These are phyloP conservation scores for Acronicta alni DNA, from an alignment of 2,888 invertebrate genomes.

Conservation along the genomic window DNA sequence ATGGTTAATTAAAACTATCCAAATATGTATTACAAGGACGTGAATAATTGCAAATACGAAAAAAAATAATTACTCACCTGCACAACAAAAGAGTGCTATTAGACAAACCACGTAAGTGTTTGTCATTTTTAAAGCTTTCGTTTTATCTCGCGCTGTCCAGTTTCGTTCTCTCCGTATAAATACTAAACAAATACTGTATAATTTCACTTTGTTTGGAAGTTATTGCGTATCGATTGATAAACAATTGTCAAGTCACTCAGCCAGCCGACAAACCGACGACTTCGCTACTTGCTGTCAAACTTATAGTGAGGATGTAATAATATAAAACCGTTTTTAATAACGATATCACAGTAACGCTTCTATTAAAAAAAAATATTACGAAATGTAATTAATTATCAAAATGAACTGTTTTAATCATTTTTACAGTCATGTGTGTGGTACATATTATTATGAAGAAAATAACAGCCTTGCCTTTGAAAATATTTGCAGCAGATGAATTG, in stretches of 20 bases:
- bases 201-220: constrained; percentile 81
- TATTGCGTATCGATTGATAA: constrained; percentile 79
- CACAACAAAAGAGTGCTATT: constrained; percentile 76
- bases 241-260: constrained; percentile 75
- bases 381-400: too few species aligned
- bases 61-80: constrained; percentile 72
- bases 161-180: constrained; percentile 64
- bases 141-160: constrained; percentile 64
- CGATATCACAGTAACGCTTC: too few species aligned
- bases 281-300: constrained; percentile 24
- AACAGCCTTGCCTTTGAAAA: too few species aligned
- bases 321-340: neutral
- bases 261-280: constrained; percentile 45
- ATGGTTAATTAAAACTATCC: constrained; percentile 12
- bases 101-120: constrained; percentile 84
- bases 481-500: too few species aligned
- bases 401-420: too few species aligned
- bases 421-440: too few species aligned
- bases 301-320: constrained; percentile 14
- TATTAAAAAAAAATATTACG: too few species aligned
- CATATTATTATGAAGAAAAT: too few species aligned
- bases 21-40: constrained; percentile 61
- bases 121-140: constrained; percentile 73
- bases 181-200: constrained; percentile 74
- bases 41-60: constrained; percentile 53